These are phyloP conservation scores for Podocnemis expansa DNA, from an alignment of 2,113 vertebrate genomes.

Conservation along the genomic window DNA sequence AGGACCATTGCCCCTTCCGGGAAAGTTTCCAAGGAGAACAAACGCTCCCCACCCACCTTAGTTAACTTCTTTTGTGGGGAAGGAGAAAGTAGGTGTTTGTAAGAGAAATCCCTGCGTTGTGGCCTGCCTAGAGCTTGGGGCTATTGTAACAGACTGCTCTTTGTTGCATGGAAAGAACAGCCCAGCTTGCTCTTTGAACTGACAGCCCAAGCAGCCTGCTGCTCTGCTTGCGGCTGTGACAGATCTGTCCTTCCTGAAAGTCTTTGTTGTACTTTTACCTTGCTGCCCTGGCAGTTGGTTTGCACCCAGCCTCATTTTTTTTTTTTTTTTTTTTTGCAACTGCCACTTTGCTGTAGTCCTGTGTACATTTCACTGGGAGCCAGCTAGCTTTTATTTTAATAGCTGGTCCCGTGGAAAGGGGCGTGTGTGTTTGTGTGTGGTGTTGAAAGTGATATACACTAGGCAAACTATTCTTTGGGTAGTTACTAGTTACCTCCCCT, in stretches of 20 bases:
- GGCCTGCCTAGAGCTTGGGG: not conserved
- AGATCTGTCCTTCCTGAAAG: not conserved
- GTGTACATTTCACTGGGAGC: not conserved
- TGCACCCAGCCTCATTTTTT: not conserved
- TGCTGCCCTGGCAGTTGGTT: not conserved
- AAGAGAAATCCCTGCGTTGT: not conserved
- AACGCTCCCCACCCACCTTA: not conserved
- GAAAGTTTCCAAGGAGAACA: not conserved
- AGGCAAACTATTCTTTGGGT: not conserved
- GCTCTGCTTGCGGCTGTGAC: not conserved
- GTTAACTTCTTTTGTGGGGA: not conserved
- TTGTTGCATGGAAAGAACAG: not conserved
- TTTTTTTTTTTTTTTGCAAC: not conserved
- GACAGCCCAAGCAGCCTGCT: not conserved
- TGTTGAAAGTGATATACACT: not conserved
- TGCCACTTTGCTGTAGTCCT: not conserved
- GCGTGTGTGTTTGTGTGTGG: too few relatives aligned
- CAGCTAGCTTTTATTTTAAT: not conserved
- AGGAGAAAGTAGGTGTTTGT: not conserved
- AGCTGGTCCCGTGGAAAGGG: not conserved
- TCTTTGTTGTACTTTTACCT: not conserved
- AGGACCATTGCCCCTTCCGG: too few relatives aligned
- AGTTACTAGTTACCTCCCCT: not conserved
- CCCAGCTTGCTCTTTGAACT: not conserved
- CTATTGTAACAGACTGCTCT: not conserved